Base-by-base conservation (phyloP, 1,140 invertebrate species). In the Luehdorfia chinensis region DNA sequence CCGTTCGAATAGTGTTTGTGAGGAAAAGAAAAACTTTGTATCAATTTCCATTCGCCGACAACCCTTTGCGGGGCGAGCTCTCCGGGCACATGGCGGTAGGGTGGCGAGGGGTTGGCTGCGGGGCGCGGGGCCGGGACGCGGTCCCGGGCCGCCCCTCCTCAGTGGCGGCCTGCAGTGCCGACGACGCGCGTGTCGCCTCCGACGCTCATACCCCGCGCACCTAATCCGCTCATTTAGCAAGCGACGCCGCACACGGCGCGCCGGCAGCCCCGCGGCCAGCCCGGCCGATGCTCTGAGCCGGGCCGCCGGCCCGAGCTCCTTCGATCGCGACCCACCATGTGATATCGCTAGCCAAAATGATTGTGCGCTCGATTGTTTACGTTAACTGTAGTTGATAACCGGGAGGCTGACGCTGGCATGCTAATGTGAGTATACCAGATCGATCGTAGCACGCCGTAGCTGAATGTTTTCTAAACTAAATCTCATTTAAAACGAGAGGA, bases 91-190 rank as follows among this genome's bases (percentile, higher is more conserved):
- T 79, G 80, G 78, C 66, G 63, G 47, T 60, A 51, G 59, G 62
- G 64, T 50, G 58, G 54, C 28, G 65, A 53, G 66, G 59, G 58
- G 36, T 47, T 47, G 59, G 33, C 58, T 54, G 47, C 54, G 59
- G 59, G 48, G 50, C 11, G 58, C 60, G 56, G 57, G 37, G 53
- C 46, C 54, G 52, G 59, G 55, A 48, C 59, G 66, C 47, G 60
- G 56, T 66, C 67, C 73, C 76, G 69, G 78, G 77, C 75, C 76
- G 76, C 76, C 77, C 80, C 80, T 77, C 79, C 76, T 79, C 78
- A 84, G 76, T 83, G 78, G 69, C 75, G 75, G 75, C 64, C 70
- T 75, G 78, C 78, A 80, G 75, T 83, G 78, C 73, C 73, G 70
- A 70, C 60, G 63, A 75, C 78, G 76, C 78, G 80, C 80, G 80